Evolutionary conservation across 1,140 invertebrate species (phyloP).

Genomic region (Drosophila sulfurigaster): DNA sequence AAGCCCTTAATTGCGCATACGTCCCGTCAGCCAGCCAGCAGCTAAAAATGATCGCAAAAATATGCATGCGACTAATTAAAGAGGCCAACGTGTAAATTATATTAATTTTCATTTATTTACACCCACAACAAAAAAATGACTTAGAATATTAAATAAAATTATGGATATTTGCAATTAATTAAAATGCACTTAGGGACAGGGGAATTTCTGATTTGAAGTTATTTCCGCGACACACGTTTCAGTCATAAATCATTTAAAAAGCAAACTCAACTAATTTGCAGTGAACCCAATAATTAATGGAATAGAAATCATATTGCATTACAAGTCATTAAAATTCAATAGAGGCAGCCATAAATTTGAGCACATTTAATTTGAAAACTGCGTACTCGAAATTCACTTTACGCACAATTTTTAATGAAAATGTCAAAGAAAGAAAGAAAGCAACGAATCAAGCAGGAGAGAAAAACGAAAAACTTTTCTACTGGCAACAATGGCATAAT

Average conservation of each 20-base stretch:
- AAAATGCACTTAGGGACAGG: background rate
- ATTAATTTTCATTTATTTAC: constrained; percentile 22
- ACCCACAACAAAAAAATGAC: background rate
- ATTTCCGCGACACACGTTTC: constrained; percentile 24
- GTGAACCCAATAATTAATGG: constrained; percentile 54
- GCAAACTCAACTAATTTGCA: constrained; percentile 30
- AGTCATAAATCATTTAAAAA: constrained; percentile 23
- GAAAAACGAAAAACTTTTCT: constrained; percentile 62
- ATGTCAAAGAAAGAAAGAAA: constrained; percentile 57
- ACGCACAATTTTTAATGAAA: constrained; percentile 62
- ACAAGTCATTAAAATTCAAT: constrained; percentile 79
- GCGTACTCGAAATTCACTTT: constrained; percentile 70
- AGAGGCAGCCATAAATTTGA: constrained; percentile 68
- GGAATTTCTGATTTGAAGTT: background rate
- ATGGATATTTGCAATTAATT: constrained; percentile 15
- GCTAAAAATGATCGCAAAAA: constrained; percentile 29
- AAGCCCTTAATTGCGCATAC: constrained; percentile 74
- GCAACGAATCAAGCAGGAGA: constrained; percentile 32
- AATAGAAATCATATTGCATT: constrained; percentile 61
- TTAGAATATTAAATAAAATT: background rate
- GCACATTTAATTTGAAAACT: constrained; percentile 70
- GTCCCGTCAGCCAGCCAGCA: constrained; percentile 28
- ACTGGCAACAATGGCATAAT: constrained; percentile 38
- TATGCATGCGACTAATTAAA: constrained; percentile 26
- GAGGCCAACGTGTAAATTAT: constrained; percentile 1